Conservation (phyloP, 1,140 invertebrate genomes). For the Leucophenga varia region DNA sequence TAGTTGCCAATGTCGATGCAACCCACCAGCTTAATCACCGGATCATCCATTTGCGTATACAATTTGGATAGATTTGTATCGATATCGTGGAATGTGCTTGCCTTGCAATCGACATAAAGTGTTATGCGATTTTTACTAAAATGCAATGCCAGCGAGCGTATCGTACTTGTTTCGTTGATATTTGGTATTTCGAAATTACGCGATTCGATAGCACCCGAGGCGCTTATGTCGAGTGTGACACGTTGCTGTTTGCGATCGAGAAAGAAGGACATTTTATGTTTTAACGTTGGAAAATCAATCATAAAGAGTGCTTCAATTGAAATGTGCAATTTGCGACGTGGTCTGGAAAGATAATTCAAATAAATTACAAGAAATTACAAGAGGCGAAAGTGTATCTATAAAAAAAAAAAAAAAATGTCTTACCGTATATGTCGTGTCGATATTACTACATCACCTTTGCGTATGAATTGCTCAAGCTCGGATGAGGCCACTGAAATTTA, state of each 20-base stretch:
- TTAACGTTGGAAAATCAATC: slow-evolving; percentile 64
- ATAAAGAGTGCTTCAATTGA: slow-evolving; percentile 65
- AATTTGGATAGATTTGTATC: slow-evolving; percentile 49
- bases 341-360: slow-evolving; percentile 27
- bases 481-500: slow-evolving; percentile 60
- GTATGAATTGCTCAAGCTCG: slow-evolving; percentile 61
- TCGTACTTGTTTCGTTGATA: slow-evolving; percentile 54
- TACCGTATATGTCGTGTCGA: slow-evolving; percentile 64
- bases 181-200: slow-evolving; percentile 53
- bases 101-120: slow-evolving; percentile 50
- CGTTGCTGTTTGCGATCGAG: slow-evolving; percentile 65
- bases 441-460: slow-evolving; percentile 63
- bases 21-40: slow-evolving; percentile 53
- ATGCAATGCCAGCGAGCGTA: slow-evolving; percentile 46
- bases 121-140: slow-evolving; percentile 50
- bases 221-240: slow-evolving; percentile 59
- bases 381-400: not conserved
- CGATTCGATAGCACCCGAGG: slow-evolving; percentile 41
- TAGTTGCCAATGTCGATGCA: not conserved
- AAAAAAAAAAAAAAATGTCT: too few relatives aligned
- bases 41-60: slow-evolving; percentile 55
- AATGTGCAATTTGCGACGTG: slow-evolving; percentile 59
- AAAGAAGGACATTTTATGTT: slow-evolving; percentile 67
- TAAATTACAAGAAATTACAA: not conserved
- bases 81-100: slow-evolving; percentile 46